phyloP scores from a whole-genome alignment of 2,888 invertebrate genomes.

The Adelognathus sp. region DNA sequence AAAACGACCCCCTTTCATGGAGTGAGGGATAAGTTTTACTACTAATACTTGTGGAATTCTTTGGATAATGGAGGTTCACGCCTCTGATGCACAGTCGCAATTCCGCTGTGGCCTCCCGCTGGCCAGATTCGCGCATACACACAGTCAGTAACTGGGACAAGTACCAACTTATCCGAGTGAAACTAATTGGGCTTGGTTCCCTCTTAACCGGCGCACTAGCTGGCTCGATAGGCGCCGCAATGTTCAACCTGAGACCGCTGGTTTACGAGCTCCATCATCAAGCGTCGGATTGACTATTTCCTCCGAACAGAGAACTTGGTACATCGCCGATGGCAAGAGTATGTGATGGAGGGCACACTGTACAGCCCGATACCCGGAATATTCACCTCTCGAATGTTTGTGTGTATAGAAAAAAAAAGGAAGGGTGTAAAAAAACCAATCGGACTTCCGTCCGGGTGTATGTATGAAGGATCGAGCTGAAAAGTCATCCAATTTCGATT shows the following conservation, averaged over 20 bases:
- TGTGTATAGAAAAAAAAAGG: too few species aligned
- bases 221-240: slow-evolving; percentile 9
- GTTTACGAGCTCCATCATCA: slow-evolving; percentile 6
- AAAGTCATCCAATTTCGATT: neutral
- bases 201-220: slow-evolving; percentile 18
- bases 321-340: too few species aligned
- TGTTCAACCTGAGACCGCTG: slow-evolving; percentile 15
- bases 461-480: neutral
- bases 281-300: slow-evolving; percentile 33
- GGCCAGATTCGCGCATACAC: neutral
- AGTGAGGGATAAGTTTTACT: too few species aligned
- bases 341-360: too few species aligned
- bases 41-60: neutral
- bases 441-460: neutral
- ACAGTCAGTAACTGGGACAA: slow-evolving; percentile 66
- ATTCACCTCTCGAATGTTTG: too few species aligned
- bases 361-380: too few species aligned
- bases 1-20: too few species aligned
- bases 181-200: slow-evolving; percentile 68
- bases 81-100: slow-evolving; percentile 11
- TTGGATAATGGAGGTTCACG: neutral
- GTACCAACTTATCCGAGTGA: slow-evolving; percentile 70
- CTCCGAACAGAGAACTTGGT: too few species aligned
- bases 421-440: neutral
- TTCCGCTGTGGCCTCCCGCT: slow-evolving; percentile 28